A percentile compares a stretch with the other conserved stretches of the same genome.
Evolutionary conservation across 1,140 invertebrate species (phyloP).

Genomic region (Homarus americanus): DNA sequence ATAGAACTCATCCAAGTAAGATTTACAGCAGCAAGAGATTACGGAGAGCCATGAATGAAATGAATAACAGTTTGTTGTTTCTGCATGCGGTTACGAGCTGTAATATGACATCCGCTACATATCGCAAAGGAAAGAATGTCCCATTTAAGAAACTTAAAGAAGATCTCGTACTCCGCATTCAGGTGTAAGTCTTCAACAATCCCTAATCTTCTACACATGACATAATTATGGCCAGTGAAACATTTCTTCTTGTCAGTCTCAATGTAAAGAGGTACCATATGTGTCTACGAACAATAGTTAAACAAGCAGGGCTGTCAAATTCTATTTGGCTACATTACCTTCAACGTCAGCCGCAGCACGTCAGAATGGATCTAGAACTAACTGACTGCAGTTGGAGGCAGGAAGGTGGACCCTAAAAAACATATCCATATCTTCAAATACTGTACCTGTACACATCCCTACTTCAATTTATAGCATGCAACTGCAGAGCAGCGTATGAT

Average conservation of each 20-base stretch:
- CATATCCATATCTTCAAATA: background rate
- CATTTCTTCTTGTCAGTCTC: too few species aligned
- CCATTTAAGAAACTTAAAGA: conserved; percentile 43
- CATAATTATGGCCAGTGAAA: background rate
- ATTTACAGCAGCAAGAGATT: conserved; percentile 59
- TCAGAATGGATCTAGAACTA: background rate
- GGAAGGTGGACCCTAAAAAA: background rate
- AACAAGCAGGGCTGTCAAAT: too few species aligned
- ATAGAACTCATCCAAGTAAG: conserved; percentile 8
- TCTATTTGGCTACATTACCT: too few species aligned
- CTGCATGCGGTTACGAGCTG: conserved; percentile 54
- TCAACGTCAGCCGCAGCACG: too few species aligned
- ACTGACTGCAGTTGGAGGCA: background rate
- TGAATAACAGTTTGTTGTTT: too few species aligned
- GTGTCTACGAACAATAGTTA: conserved; percentile 1
- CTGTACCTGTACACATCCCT: conserved; percentile 15
- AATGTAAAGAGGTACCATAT: conserved; percentile 12
- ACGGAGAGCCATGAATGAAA: too few species aligned
- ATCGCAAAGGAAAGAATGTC: conserved; percentile 50
- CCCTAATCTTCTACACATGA: conserved; percentile 22
- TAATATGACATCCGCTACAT: conserved; percentile 49
- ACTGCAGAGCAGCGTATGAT: too few species aligned
- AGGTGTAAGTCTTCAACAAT: conserved; percentile 34
- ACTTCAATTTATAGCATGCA: too few species aligned
- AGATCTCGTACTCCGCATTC: conserved; percentile 29